Evolutionary conservation across 64 coral and sea anemone genomes (phyloP).

Genomic region (Acropora yongei): DNA sequence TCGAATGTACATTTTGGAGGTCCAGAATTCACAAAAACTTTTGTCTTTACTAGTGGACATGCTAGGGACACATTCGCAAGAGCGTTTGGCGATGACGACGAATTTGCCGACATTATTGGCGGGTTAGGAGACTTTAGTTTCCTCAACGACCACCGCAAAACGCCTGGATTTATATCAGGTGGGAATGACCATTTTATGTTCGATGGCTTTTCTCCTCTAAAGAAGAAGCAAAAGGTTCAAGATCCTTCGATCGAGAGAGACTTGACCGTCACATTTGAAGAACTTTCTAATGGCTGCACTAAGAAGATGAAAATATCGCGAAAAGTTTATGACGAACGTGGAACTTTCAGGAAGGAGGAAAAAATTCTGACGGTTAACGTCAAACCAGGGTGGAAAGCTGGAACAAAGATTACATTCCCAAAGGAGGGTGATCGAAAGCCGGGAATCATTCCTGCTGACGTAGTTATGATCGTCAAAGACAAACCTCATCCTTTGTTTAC

Average conservation of each 20-base stretch:
- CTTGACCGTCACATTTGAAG: slow-evolving; percentile 45
- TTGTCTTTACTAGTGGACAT: slow-evolving; percentile 75
- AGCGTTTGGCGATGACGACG: slow-evolving; percentile 87
- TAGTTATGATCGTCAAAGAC: slow-evolving; percentile 83
- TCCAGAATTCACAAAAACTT: slow-evolving; percentile 64
- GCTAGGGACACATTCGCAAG: slow-evolving; percentile 80
- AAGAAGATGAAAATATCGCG: slow-evolving; percentile 68
- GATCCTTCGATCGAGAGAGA: slow-evolving; percentile 55
- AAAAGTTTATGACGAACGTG: slow-evolving; percentile 34
- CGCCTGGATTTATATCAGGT: slow-evolving; percentile 5
- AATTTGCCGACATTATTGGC: slow-evolving; percentile 87
- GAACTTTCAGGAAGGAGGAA: slow-evolving; percentile 39
- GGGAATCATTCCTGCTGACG: slow-evolving; percentile 84
- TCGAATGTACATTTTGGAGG: slow-evolving; percentile 35
- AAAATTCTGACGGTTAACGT: slow-evolving; percentile 64
- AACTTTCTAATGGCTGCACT: slow-evolving; percentile 35
- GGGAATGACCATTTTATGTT: slow-evolving; percentile 49
- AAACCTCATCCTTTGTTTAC: slow-evolving; percentile 65
- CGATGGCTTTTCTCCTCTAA: slow-evolving; percentile 19
- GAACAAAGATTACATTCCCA: slow-evolving; percentile 79
- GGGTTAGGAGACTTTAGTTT: slow-evolving; percentile 83
- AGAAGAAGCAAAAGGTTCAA: slow-evolving; percentile 50
- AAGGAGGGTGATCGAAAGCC: slow-evolving; percentile 86
- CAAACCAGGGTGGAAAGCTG: slow-evolving; percentile 68
- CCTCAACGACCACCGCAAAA: slow-evolving; percentile 18